A percentile compares a stretch with the other conserved stretches of the same genome.
phyloP scores from a whole-genome alignment of 2,888 invertebrate species.

The Pterostichus niger region DNA sequence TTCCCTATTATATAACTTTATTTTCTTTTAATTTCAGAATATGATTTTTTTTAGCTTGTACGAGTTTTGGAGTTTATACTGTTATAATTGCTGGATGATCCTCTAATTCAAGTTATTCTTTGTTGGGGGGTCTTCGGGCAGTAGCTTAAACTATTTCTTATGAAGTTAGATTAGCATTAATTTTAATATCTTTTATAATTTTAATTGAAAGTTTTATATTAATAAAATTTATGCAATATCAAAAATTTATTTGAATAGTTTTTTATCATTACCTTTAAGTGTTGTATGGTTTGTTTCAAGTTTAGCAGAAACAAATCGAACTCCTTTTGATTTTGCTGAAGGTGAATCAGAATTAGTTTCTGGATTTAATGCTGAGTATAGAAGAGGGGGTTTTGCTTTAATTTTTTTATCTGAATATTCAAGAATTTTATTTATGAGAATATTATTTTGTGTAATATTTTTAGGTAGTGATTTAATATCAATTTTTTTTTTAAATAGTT shows the following conservation, averaged over 20 bases:
- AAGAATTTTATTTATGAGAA: slow-evolving; percentile 84
- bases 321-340: too few relatives aligned
- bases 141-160: slow-evolving; percentile 88
- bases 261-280: slow-evolving; percentile 70
- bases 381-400: slow-evolving; percentile 85
- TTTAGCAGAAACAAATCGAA: too few relatives aligned
- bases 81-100: slow-evolving; percentile 83
- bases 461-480: slow-evolving; percentile 76
- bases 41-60: neutral
- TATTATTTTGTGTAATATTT: slow-evolving; percentile 82
- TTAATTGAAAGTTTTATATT: too few relatives aligned
- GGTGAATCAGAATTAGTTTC: slow-evolving; percentile 89
- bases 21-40: slow-evolving; percentile 78
- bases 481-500: too few relatives aligned
- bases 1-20: neutral
- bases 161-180: slow-evolving; percentile 85
- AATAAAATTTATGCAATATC: too few relatives aligned
- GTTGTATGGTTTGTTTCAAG: slow-evolving; percentile 82
- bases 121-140: slow-evolving; percentile 84
- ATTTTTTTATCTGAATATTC: slow-evolving; percentile 87
- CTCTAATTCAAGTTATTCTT: slow-evolving; percentile 86
- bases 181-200: slow-evolving; percentile 70
- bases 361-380: slow-evolving; percentile 89
- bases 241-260: too few relatives aligned
- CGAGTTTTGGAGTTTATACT: slow-evolving; percentile 79